Percentiles rank a stretch among this genome's conserved stretches.
phyloP scores from a whole-genome alignment of 2,888 invertebrate species.

The Phoenoteleia sp. region DNA sequence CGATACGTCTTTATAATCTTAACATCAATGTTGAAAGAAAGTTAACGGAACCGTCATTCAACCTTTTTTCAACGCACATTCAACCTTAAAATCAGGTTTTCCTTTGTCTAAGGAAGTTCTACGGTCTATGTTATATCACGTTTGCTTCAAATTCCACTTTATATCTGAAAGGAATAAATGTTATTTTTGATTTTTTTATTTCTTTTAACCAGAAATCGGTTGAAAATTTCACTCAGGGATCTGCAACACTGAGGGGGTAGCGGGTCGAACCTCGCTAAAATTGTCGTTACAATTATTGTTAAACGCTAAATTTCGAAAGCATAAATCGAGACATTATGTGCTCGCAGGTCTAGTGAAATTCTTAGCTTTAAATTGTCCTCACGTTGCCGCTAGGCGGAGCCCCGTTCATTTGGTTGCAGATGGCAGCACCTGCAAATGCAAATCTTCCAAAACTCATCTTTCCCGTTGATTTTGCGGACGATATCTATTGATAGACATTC shows the following conservation, averaged over 20 bases:
- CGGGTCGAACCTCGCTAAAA: constrained; percentile 53
- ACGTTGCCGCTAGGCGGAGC: constrained; percentile 34
- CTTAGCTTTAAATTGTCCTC: constrained; percentile 68
- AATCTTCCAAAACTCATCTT: neutral
- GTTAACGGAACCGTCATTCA: too few relatives aligned
- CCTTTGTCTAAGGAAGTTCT: too few relatives aligned
- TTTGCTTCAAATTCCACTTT: too few relatives aligned
- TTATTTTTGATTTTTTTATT: neutral
- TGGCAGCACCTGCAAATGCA: constrained; percentile 9
- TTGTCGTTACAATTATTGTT: constrained; percentile 58
- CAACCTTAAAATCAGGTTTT: too few relatives aligned
- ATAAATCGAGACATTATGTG: constrained; percentile 49
- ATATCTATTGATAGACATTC: too few relatives aligned
- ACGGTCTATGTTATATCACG: too few relatives aligned
- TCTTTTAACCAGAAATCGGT: neutral
- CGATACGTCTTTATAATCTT: too few relatives aligned
- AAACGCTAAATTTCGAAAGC: constrained; percentile 45
- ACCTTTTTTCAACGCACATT: too few relatives aligned
- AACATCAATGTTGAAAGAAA: too few relatives aligned
- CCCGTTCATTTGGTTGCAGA: constrained; percentile 32
- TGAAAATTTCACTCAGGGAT: constrained; percentile 9
- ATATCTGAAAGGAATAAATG: neutral
- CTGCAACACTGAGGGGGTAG: constrained; percentile 39
- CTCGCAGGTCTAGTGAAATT: constrained; percentile 69
- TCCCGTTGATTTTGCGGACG: neutral